Base-by-base conservation (phyloP, 2,113 vertebrate species). In the Notechis scutatus region DNA sequence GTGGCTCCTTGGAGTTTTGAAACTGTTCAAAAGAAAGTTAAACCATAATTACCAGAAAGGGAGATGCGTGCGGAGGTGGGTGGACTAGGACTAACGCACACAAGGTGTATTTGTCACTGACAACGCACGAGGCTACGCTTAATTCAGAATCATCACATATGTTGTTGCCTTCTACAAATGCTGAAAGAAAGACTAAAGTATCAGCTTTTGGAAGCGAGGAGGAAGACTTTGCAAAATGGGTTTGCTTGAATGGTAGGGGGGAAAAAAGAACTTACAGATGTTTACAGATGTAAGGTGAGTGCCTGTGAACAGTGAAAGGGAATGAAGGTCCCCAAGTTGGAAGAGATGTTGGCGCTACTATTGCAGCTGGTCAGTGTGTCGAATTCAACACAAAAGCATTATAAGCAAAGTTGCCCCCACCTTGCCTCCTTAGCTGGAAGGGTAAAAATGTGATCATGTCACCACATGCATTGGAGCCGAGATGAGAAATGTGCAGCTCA, bases 121-220 rank as follows among this genome's bases (percentile, higher is more conserved):
- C 95, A 97, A 94, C 95, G 97, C 96, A 96, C 91, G 94, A 95
- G 96, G 93, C 95, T 95, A 95, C 95, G 93, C 96, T 95, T 96
- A 97, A 97, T 96, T 97, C 96, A 95, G 85, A 96, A 95, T 95
- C 96, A 95, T 97, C 96, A 93, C 96, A 97, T 95, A 96, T 95
- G 93, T 97, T 95, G 95, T 97, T 91, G 92, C 94, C 92, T 94
- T 94, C 95, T 69, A 74, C 50, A 95, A 95, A 59, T 56, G 92
- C 93, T 95, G 50, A 94, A 93, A 93, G 34, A 93, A 95, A 85
- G 4, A 81, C n/a, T 69, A 4, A 34, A 74, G 8, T 39, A 74
- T 18, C 5, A 92, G 92, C 93, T 95, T 47, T 50, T 92, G 92
- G 69, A 12, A 92, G 94, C 39, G 86, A 81, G 89, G 88, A 88